Percentiles rank a stretch among this genome's conserved stretches.
Evolutionary conservation across 2,113 vertebrate genomes (phyloP).

Genomic region (Rhadina sibilatrix): DNA sequence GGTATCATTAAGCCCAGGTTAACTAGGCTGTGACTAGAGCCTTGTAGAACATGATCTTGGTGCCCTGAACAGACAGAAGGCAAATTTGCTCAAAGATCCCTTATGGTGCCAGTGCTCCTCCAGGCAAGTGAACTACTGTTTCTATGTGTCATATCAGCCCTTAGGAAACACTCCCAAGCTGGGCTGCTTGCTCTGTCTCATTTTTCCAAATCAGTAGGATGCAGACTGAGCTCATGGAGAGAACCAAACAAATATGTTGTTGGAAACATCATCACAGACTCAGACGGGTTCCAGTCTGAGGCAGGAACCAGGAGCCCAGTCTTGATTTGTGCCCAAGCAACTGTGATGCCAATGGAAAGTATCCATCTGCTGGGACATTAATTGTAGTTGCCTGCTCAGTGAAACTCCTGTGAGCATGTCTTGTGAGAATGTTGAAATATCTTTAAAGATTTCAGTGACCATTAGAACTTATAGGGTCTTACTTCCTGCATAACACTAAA

Average conservation of each 20-base stretch:
- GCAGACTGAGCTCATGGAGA: slow-evolving; percentile 10
- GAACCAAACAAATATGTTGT: neutral
- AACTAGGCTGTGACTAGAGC: neutral
- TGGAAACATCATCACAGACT: neutral
- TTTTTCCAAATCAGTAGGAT: slow-evolving; percentile 20
- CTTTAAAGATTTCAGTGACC: neutral
- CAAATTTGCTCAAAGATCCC: neutral
- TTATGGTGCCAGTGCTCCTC: neutral
- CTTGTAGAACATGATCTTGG: neutral
- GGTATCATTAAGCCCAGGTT: neutral
- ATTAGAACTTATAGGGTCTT: neutral
- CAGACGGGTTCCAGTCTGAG: neutral
- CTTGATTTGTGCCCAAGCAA: neutral
- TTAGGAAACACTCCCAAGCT: neutral
- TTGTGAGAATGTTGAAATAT: neutral
- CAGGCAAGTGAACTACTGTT: neutral
- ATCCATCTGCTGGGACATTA: neutral
- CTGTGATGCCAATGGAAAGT: neutral
- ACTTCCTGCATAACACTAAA: neutral
- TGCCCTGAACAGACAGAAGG: neutral
- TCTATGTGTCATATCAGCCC: neutral
- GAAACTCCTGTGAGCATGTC: neutral
- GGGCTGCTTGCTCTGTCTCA: neutral
- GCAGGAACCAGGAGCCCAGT: neutral
- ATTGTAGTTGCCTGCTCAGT: neutral